These are phyloP conservation scores for Pelosia muscerda DNA, from an alignment of 2,888 invertebrate genomes.

Conservation along the genomic window DNA sequence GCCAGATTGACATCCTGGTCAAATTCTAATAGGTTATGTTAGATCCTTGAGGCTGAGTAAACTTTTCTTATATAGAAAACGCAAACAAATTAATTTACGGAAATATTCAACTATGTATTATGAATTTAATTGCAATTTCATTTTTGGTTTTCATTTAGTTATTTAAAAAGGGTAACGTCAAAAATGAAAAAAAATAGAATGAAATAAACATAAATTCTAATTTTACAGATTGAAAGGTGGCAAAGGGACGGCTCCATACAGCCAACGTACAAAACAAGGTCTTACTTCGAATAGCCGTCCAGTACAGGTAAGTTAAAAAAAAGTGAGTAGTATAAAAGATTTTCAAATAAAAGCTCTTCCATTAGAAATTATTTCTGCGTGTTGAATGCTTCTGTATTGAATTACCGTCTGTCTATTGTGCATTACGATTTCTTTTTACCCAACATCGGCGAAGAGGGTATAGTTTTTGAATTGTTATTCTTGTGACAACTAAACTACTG, in stretches of 20 bases:
- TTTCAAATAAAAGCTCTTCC: constrained; percentile 35
- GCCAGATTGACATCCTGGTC: constrained; percentile 31
- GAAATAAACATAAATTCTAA: neutral
- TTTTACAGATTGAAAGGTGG: neutral
- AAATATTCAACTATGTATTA: too few relatives aligned
- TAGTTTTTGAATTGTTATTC: too few relatives aligned
- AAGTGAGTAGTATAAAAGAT: constrained; percentile 26
- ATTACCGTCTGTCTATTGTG: constrained; percentile 46
- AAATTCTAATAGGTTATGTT: constrained; percentile 21
- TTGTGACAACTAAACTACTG: neutral
- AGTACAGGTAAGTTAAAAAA: constrained; percentile 35
- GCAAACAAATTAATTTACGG: too few relatives aligned
- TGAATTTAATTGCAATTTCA: neutral
- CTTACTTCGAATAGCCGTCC: constrained; percentile 14
- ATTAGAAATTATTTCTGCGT: constrained; percentile 37
- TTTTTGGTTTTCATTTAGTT: neutral
- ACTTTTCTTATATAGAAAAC: neutral
- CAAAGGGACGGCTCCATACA: constrained; percentile 17
- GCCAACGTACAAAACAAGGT: constrained; percentile 22
- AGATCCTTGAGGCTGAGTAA: neutral
- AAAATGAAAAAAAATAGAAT: neutral
- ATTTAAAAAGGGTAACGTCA: neutral
- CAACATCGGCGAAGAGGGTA: neutral
- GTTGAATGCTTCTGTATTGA: constrained; percentile 45
- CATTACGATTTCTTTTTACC: neutral